Percentiles rank a stretch among this genome's conserved stretches.
These are phyloP conservation scores for Pipistrellus nathusii DNA, from an alignment of 2,797 vertebrate species.

Conservation along the genomic window DNA sequence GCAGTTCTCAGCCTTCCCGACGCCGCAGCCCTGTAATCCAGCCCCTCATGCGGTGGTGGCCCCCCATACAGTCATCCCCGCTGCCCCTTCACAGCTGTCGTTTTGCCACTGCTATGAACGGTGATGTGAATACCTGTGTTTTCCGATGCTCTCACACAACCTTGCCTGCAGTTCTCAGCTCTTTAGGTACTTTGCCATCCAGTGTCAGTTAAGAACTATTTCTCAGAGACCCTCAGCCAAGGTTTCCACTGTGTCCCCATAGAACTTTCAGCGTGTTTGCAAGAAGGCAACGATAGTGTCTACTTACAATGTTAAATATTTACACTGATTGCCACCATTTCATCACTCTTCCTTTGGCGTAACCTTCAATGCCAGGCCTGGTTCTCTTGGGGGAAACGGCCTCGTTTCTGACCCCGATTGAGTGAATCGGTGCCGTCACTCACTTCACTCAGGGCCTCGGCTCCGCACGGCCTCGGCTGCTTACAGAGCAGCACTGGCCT, in stretches of 20 bases:
- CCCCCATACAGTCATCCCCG: too few species aligned
- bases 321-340: neutral
- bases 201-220: neutral
- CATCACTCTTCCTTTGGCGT: constrained; percentile 16
- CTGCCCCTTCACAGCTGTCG: too few species aligned
- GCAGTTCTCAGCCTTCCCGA: too few species aligned
- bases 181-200: neutral
- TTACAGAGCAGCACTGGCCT: constrained; percentile 59
- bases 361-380: neutral
- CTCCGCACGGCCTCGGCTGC: neutral
- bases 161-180: too few species aligned
- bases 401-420: constrained; percentile 71
- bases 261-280: constrained; percentile 5
- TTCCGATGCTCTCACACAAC: too few species aligned
- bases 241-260: neutral
- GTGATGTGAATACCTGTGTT: too few species aligned
- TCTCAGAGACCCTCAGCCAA: neutral
- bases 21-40: too few species aligned
- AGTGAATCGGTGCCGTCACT: neutral
- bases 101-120: too few species aligned
- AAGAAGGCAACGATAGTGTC: neutral
- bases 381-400: neutral
- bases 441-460: constrained; percentile 26
- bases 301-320: neutral
- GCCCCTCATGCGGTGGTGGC: too few species aligned